Evolutionary conservation across 2,113 vertebrate genomes (phyloP), one percentile per base, ranked within the genome.

Genomic region (Oenanthe oenanthe): DNA sequence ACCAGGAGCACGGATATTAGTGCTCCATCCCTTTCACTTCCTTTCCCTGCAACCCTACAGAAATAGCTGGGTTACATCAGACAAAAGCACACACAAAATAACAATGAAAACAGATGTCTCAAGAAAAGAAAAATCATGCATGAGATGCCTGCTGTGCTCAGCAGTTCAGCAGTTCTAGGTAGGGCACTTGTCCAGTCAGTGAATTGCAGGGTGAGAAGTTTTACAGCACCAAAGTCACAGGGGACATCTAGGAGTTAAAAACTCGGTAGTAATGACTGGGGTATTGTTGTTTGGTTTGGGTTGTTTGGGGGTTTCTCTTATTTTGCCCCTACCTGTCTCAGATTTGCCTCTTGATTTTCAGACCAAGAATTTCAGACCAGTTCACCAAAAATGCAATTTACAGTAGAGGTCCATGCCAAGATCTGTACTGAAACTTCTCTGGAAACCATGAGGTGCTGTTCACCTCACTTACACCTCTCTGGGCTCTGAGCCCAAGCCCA

Each of bases 1-100:
- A 71, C 17, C 48, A 51, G 68, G 76, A 82, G 74, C 32, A 42
- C 0, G 0, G 77, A 79, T 88, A 94, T 89, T 4, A 12, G 18
- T 1, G 18, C 73, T 89, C 78, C 58, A 62, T 93, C 53, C 88
- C 83, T 93, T 93, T 92, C 63, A 63, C 74, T 95, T 96, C 91
- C 92, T 70, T 40, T 82, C 89, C 45, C 76, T 81, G 45, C 70
- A 94, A 78, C 58, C 47, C 67, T 66, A 82, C 87, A 89, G 91
- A 93, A 95, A 93, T 62, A 93, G 74, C 70, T 32, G 58, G 38
- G 38, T 94, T 95, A 87, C 78, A 42, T 48, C 82, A 95, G 62
- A 45, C 70, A 81, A 47, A 75, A 85, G 50, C 42, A 92, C 40
- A 70, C 81, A 71, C 32, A 71, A 90, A 93, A 36, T 21, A 94